A percentile compares a stretch with the other conserved stretches of the same genome.
Conservation (phyloP, 2,797 vertebrate species). For the Microctenopoma stevenorrisi region DNA sequence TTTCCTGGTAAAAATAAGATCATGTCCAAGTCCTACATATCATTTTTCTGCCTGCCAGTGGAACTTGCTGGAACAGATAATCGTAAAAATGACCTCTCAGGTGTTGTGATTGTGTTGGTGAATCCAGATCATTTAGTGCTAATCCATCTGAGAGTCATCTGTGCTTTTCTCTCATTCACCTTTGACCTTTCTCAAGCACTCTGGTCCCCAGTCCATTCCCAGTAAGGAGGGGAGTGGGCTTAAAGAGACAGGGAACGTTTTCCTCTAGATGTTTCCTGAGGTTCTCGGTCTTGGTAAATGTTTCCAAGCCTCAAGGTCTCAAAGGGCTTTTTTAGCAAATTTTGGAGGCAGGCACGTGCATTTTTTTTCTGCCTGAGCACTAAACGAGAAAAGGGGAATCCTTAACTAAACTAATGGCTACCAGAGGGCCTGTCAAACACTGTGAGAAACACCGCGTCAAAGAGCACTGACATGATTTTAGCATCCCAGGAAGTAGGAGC, state of each 20-base stretch:
- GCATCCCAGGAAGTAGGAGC: conserved; percentile 27
- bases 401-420: conserved; percentile 65
- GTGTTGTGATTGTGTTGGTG: conserved; percentile 75
- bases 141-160: conserved; percentile 82
- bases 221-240: background rate
- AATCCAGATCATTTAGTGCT: conserved; percentile 75
- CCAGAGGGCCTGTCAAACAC: conserved; percentile 60
- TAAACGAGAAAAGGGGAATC: conserved; percentile 58
- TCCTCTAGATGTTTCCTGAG: conserved; percentile 77
- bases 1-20: background rate
- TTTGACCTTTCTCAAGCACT: conserved; percentile 81
- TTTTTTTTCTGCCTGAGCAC: conserved; percentile 72
- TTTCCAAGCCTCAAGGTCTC: conserved; percentile 76
- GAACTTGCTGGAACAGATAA: conserved; percentile 35
- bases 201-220: conserved; percentile 67
- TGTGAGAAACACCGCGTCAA: conserved; percentile 52
- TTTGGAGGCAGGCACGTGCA: conserved; percentile 63
- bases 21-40: background rate
- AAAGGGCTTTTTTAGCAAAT: conserved; percentile 60
- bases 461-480: conserved; percentile 46
- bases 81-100: conserved; percentile 62
- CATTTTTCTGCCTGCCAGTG: background rate
- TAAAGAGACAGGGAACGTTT: conserved; percentile 45
- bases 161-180: conserved; percentile 75
- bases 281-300: conserved; percentile 69